Base-by-base conservation (phyloP, 2,888 invertebrate genomes). In the Thecophora atra region DNA sequence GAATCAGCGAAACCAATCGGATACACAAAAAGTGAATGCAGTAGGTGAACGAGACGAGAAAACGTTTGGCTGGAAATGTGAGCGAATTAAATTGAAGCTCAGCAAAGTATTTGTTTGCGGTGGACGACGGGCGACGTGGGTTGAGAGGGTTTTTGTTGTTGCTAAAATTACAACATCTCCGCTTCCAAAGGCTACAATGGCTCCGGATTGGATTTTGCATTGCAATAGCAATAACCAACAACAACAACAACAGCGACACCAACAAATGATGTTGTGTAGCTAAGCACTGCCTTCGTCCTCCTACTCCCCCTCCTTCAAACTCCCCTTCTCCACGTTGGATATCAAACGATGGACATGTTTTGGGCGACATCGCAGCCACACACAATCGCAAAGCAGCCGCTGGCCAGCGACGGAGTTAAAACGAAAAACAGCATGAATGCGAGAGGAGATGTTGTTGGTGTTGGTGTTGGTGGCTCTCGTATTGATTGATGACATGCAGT, bases 401-500 rank as follows among this genome's bases (percentile, higher is more conserved):
- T 37, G 63, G 21, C 56, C 26, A 56, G 21, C 24, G 56, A 56
- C 24, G 17, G 30, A 28, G 62, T 62, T 28, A 13, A 15, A 51
- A 26, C 37, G n/a, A n/a, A n/a, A n/a, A 37, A 6, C 37, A 37
- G 37, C 7, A 37, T 11, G 37, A 37, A 11, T 37, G 37, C n/a
- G 44, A 44, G 47, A 47, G 15, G 17, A 42, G 24, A 8, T 47
- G 64, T 44, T 17, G 42, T 47, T 21, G 47, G 26, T 63, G 63
- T 3, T 17, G 56, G 47, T 28, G 56, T n/a, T 24, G 30, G 42
- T 7, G 19, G 69, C 60, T 26, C 52, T 21, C 64, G 37, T 37
- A 58, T 66, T 66, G 72, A 72, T 62, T 66, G 72, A 72, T 62
- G 67, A 51, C 30, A 62, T 72, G 71, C 65, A 65, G 42, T 37